Percentiles rank a stretch among this genome's conserved stretches.
Conservation (phyloP, 2,888 invertebrate genomes). For the Agrochola macilenta region DNA sequence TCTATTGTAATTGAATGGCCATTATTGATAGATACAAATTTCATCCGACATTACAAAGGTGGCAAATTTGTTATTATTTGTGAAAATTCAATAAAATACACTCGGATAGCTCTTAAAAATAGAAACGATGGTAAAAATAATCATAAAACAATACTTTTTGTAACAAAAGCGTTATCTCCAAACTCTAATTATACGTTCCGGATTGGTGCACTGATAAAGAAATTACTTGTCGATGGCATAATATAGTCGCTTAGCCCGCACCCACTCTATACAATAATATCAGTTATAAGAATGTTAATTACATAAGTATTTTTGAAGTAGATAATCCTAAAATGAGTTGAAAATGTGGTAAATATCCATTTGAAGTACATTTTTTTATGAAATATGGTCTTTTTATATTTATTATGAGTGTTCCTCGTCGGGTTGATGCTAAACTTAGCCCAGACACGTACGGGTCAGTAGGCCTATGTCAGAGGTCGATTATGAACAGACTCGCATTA, state of each 20-base stretch:
- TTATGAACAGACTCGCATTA: conserved; percentile 35
- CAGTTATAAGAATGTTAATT: conserved; percentile 86
- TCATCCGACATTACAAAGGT: neutral
- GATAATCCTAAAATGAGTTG: conserved; percentile 51
- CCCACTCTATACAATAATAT: conserved; percentile 64
- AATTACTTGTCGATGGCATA: conserved; percentile 62
- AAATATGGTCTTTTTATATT: conserved; percentile 27
- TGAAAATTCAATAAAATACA: neutral
- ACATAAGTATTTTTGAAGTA: conserved; percentile 74
- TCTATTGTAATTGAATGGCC: conserved; percentile 62
- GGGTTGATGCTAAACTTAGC: conserved; percentile 51
- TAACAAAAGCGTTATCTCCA: conserved; percentile 56
- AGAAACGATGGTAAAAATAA: conserved; percentile 1
- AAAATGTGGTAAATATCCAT: conserved; percentile 20
- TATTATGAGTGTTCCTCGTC: conserved; percentile 29
- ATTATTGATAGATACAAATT: conserved; percentile 50
- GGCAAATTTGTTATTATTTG: neutral
- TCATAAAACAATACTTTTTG: conserved; percentile 18
- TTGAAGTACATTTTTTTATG: conserved; percentile 7
- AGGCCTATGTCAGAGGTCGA: conserved; percentile 53
- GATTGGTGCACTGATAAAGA: conserved; percentile 65
- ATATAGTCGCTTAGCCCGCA: conserved; percentile 41
- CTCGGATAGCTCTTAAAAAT: neutral
- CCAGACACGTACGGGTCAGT: conserved; percentile 48
- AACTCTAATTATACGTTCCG: conserved; percentile 64